phyloP scores from a whole-genome alignment of 1,140 invertebrate species.

The Monomorium pharaonis region DNA sequence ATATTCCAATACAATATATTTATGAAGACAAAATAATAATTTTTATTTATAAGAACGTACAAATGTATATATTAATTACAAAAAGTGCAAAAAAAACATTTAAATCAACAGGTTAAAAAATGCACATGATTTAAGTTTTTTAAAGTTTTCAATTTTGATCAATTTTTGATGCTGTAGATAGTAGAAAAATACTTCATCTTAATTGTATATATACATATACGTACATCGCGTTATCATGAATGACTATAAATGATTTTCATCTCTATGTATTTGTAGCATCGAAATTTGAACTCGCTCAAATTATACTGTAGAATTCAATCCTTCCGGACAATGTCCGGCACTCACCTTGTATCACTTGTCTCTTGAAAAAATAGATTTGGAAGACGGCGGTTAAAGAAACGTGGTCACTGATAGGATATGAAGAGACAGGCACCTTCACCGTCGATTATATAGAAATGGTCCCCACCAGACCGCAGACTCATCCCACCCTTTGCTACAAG shows the following conservation, averaged over 20 bases:
- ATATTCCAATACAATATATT: background rate
- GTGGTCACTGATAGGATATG: conserved; percentile 82
- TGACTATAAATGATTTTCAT: background rate
- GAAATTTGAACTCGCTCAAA: conserved; percentile 38
- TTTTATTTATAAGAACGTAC: background rate
- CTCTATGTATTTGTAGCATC: background rate
- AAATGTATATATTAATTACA: background rate
- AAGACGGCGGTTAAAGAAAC: conserved; percentile 74
- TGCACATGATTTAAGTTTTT: background rate
- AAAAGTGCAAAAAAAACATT: background rate
- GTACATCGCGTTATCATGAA: background rate
- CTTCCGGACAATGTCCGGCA: conserved; percentile 45
- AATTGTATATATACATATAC: background rate
- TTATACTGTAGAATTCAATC: conserved; percentile 1
- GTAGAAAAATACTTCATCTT: background rate
- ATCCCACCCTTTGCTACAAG: conserved; percentile 77
- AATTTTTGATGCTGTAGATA: conserved; percentile 17
- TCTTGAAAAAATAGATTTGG: conserved; percentile 64
- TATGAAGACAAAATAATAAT: background rate
- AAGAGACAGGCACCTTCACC: conserved; percentile 79
- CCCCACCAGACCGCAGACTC: conserved; percentile 75
- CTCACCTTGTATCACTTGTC: conserved; percentile 79
- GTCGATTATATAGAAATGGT: conserved; percentile 83
- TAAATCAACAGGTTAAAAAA: background rate
- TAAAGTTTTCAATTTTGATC: background rate